phyloP scores from a whole-genome alignment of 2,888 invertebrate genomes.

The Eristalinus sepulchralis region DNA sequence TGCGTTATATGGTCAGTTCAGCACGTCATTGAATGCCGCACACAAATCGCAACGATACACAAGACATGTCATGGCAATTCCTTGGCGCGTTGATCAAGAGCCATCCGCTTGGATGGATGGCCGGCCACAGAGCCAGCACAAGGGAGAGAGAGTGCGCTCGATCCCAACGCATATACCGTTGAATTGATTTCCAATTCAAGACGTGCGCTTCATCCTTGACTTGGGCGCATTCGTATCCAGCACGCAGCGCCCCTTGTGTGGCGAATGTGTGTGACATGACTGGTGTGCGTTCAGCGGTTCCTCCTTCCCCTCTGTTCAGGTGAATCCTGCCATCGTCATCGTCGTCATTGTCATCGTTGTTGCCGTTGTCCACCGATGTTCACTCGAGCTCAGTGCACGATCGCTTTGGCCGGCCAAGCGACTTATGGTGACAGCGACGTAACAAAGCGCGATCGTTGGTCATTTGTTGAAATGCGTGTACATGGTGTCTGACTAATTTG shows the following conservation, averaged over 20 bases:
- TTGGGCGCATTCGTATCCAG: background rate
- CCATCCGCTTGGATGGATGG: background rate
- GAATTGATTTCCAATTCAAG: conserved; percentile 73
- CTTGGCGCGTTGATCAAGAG: conserved; percentile 32
- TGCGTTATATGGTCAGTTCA: conserved; percentile 63
- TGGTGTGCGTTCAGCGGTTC: conserved; percentile 2
- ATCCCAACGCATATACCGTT: conserved; percentile 63
- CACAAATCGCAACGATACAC: conserved; percentile 60
- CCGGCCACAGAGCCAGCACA: conserved; percentile 11
- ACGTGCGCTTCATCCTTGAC: conserved; percentile 34
- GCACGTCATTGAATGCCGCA: conserved; percentile 70
- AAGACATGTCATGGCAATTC: conserved; percentile 66
- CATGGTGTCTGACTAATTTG: conserved; percentile 70
- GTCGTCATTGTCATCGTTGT: conserved; percentile 7
- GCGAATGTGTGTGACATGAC: conserved; percentile 21
- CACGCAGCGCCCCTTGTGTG: conserved; percentile 10
- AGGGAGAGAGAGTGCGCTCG: background rate
- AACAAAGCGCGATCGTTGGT: conserved; percentile 47
- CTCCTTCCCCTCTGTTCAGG: conserved; percentile 11
- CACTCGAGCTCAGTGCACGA: background rate
- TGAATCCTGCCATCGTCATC: conserved; percentile 23
- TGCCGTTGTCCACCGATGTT: conserved; percentile 10
- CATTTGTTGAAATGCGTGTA: conserved; percentile 68
- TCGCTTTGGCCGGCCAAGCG: background rate
- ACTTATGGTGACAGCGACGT: conserved; percentile 28